These are phyloP conservation scores for Marcusenius ussheri DNA, from an alignment of 2,113 vertebrate genomes.

Conservation along the genomic window DNA sequence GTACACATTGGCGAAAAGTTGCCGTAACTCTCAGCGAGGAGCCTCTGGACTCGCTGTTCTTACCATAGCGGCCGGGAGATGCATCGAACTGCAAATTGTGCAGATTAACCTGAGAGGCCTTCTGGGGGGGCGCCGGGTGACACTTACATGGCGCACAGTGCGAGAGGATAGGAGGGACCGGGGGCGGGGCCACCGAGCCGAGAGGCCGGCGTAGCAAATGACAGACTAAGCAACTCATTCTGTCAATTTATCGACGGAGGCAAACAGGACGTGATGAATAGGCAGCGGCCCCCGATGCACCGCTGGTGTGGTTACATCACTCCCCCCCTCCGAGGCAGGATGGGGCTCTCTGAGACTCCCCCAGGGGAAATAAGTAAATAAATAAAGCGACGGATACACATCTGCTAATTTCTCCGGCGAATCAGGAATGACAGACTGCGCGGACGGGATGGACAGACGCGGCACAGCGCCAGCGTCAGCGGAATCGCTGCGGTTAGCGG, in stretches of 20 bases:
- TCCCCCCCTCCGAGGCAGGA: not conserved
- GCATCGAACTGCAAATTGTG: not conserved
- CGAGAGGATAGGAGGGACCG: not conserved
- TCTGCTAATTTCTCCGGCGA: not conserved
- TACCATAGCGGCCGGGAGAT: not conserved
- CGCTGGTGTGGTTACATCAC: not conserved
- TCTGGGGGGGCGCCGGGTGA: not conserved
- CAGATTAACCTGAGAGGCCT: not conserved
- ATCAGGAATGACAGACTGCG: not conserved
- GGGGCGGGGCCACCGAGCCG: not conserved
- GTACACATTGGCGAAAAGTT: not conserved
- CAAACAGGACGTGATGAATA: not conserved
- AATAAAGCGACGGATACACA: not conserved
- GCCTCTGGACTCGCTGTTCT: not conserved
- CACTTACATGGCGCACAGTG: not conserved
- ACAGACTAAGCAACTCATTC: not conserved
- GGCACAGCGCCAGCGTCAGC: not conserved
- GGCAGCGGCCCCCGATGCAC: not conserved
- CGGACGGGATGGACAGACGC: not conserved
- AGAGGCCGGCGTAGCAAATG: not conserved
- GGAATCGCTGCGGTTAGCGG: not conserved
- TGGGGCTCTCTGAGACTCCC: not conserved
- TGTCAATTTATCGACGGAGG: not conserved
- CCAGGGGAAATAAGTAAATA: not conserved
- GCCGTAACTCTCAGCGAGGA: not conserved